Evolutionary conservation across 2,888 invertebrate species (phyloP).

Genomic region (Pollenia angustigena): DNA sequence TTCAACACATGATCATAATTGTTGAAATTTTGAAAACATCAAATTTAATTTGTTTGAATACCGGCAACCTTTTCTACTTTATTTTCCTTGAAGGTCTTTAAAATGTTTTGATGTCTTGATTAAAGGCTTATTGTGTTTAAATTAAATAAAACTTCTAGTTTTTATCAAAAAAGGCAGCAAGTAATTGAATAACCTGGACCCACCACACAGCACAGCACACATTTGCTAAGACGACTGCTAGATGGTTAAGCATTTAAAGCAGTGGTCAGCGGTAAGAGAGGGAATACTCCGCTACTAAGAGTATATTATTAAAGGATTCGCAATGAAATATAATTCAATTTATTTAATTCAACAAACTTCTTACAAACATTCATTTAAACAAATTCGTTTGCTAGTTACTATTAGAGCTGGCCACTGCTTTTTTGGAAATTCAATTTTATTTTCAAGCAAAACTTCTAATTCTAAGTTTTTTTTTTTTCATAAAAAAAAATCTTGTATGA

Average conservation of each 20-base stretch:
- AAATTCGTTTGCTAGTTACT: too few relatives aligned
- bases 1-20: conserved; percentile 37
- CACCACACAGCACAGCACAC: not conserved
- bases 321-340: too few relatives aligned
- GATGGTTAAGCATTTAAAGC: not conserved
- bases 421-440: not conserved
- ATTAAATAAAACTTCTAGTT: conserved; percentile 43
- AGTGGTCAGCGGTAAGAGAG: too few relatives aligned
- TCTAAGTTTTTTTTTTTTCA: not conserved
- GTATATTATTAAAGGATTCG: too few relatives aligned
- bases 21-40: conserved; percentile 51
- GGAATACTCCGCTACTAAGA: too few relatives aligned
- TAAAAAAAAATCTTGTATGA: not conserved
- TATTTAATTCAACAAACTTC: too few relatives aligned
- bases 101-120: conserved; percentile 62
- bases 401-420: too few relatives aligned
- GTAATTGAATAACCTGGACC: conserved; percentile 37
- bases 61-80: conserved; percentile 15
- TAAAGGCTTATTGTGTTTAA: conserved; percentile 64
- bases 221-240: not conserved
- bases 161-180: conserved; percentile 23
- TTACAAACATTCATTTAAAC: too few relatives aligned
- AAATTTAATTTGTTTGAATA: conserved; percentile 65
- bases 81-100: conserved; percentile 47
- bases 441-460: not conserved